Evolutionary conservation across 1,140 invertebrate genomes (phyloP), one percentile per base, ranked within the genome.

Genomic region (Zaprionus nigranus): DNA sequence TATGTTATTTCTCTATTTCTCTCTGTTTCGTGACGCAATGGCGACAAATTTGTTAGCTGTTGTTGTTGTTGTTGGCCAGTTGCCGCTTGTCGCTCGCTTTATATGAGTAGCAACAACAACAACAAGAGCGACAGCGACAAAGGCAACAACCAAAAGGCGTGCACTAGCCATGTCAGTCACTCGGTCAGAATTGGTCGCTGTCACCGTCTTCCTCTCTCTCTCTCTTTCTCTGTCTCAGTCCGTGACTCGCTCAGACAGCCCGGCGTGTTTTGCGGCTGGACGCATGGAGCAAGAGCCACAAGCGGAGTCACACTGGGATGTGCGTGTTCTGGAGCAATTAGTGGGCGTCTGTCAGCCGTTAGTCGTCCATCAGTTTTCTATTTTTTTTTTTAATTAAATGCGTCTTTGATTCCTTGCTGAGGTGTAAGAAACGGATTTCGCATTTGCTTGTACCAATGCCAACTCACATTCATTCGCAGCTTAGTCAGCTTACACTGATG

Each of bases 321-420:
- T 82, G 72, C 68, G 75, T 65, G 68, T 28, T 38, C 38, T 24
- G 40, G 9, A n/a, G 75, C 72, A 66, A 78, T 82, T 74, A 74
- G 62, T 77, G 57, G 57, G 43, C 28, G 46, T 61, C 40, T 43
- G 59, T 28, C 30, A 5, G 38, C 40, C 26, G 24, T 28, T 40
- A 49, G 59, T 28, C 15, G 38, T 11, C 46, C 46, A 11, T 51
- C 46, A 51, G 24, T 53, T 22, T 53, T 13, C 6, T 22, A 24
- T 60, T 43, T n/a, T 60, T 24, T 28, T 22, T 30, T 30, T 17
- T 43, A 60, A 60, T 43, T 43, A 26, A 43, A 43, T 60, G 34
- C 38, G 38, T n/a, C 22, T 58, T 9, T 46, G 40, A 46, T 46
- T 46, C n/a, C 9, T 3, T 7, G 9, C 40, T 46, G n/a, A 17